Evolutionary conservation across 2,888 invertebrate species (phyloP).

Genomic region (Pantelozetes paolii): DNA sequence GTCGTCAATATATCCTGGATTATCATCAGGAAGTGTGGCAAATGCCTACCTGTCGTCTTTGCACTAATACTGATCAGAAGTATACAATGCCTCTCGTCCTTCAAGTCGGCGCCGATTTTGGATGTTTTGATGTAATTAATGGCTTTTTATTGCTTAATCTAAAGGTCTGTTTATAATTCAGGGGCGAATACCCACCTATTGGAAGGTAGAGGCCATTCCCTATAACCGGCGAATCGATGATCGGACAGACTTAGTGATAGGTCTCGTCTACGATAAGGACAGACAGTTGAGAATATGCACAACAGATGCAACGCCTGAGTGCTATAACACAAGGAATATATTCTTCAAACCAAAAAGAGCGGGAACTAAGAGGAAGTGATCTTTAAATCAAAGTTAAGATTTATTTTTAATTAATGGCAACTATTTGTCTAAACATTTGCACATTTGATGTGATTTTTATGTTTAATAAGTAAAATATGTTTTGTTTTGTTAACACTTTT

Average conservation of each 20-base stretch:
- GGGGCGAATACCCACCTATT: slow-evolving; percentile 40
- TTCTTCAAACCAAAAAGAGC: too few species aligned
- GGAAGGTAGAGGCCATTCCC: slow-evolving; percentile 41
- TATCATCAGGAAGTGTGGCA: slow-evolving; percentile 38
- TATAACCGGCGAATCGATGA: not conserved
- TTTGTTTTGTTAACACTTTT: too few species aligned
- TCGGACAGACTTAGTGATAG: slow-evolving; percentile 34
- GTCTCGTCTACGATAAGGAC: slow-evolving; percentile 38
- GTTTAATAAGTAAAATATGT: too few species aligned
- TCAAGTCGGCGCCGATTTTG: slow-evolving; percentile 28
- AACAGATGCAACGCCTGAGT: not conserved
- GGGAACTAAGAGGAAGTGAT: too few species aligned
- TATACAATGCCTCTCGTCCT: slow-evolving; percentile 36
- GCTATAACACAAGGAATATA: too few species aligned
- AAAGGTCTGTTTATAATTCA: not conserved
- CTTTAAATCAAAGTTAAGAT: too few species aligned
- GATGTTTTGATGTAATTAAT: slow-evolving; percentile 35
- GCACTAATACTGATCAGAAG: slow-evolving; percentile 36
- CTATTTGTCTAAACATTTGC: too few species aligned
- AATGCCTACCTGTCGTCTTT: slow-evolving; percentile 39
- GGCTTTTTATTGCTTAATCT: not conserved
- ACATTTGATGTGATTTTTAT: too few species aligned
- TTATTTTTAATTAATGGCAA: too few species aligned
- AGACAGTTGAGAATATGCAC: slow-evolving; percentile 3
- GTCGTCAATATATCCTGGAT: slow-evolving; percentile 34